Evolutionary conservation across 2,888 invertebrate species (phyloP).

Genomic region (Trisateles emortualis): DNA sequence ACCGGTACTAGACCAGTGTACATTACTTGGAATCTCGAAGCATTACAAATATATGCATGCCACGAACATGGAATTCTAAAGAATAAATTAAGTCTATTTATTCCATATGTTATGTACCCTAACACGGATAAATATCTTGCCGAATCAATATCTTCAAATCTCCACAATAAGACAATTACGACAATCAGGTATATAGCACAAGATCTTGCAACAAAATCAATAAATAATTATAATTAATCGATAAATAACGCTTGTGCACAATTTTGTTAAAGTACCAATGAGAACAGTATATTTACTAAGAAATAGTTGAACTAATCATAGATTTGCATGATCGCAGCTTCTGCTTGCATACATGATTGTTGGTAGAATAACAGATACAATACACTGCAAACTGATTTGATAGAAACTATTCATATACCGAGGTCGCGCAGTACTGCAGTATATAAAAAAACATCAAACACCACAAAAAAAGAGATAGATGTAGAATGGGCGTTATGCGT

Average conservation of each 20-base stretch:
- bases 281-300: neutral
- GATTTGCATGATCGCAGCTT: neutral
- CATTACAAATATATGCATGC: neutral
- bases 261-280: neutral
- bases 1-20: constrained; percentile 26
- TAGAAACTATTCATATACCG: neutral
- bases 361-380: neutral
- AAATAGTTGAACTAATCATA: neutral
- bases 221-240: neutral
- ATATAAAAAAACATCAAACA: neutral
- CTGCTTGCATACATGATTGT: neutral
- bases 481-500: neutral
- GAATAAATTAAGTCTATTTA: constrained; percentile 8
- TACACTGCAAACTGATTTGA: neutral
- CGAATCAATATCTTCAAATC: neutral
- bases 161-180: neutral
- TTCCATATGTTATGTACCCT: neutral
- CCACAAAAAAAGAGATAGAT: neutral
- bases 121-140: neutral
- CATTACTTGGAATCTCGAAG: constrained; percentile 28
- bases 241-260: neutral
- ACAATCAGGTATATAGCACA: neutral
- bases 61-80: constrained; percentile 13
- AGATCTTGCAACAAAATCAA: neutral
- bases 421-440: neutral